phyloP scores from a whole-genome alignment of 2,797 vertebrate species.

The Macropodus opercularis region DNA sequence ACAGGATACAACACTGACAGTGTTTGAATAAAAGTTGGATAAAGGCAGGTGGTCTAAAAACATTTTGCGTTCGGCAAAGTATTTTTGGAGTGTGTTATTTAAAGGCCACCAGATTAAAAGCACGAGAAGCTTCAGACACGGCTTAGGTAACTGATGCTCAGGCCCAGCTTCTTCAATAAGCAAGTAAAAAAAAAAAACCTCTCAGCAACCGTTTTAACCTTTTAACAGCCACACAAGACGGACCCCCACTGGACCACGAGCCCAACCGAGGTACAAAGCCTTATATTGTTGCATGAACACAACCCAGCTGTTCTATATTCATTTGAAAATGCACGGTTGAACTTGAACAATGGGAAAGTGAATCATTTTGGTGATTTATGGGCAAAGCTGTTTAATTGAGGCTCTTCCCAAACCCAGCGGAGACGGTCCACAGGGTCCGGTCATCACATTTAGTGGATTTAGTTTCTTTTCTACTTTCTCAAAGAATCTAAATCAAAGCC shows the following conservation, averaged over 20 bases:
- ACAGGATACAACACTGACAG: not conserved
- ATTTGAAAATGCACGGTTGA: too few relatives aligned
- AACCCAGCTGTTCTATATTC: too few relatives aligned
- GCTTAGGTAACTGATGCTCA: conserved; percentile 50
- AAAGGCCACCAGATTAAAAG: conserved; percentile 16
- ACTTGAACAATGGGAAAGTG: too few relatives aligned
- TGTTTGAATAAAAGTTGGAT: conserved; percentile 7
- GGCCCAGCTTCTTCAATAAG: not conserved
- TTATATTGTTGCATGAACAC: too few relatives aligned
- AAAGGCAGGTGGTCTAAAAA: conserved; percentile 1
- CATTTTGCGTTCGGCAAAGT: not conserved
- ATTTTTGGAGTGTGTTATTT: conserved; percentile 33
- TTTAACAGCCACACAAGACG: not conserved
- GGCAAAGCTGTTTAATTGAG: not conserved
- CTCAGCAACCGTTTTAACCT: not conserved
- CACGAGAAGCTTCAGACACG: conserved; percentile 15
- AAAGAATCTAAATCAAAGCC: not conserved
- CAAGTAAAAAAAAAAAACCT: not conserved
- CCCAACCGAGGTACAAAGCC: too few relatives aligned
- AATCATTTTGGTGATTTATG: conserved; percentile 3
- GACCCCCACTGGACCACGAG: too few relatives aligned
- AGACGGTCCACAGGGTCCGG: too few relatives aligned
- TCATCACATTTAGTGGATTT: too few relatives aligned
- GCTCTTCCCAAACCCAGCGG: too few relatives aligned
- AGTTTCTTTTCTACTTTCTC: too few relatives aligned